Conservation (phyloP, 1,140 invertebrate genomes). For the Polypedilum pembai region DNA sequence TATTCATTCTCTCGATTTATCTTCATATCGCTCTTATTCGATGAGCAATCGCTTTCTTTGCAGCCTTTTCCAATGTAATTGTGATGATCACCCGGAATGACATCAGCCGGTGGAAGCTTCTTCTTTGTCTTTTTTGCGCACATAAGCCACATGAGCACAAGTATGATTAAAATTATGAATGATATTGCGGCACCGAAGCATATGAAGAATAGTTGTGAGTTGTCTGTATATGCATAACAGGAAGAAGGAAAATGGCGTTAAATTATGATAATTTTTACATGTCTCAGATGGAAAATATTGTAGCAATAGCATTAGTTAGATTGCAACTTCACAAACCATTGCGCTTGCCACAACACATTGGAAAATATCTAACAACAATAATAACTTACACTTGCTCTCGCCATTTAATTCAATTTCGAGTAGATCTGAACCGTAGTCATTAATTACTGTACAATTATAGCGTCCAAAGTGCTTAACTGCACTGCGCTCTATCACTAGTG, state of each 20-base stretch:
- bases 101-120: constrained; percentile 29
- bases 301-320: too few species aligned
- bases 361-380: too few species aligned
- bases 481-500: constrained; percentile 74
- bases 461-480: constrained; percentile 78
- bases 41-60: constrained; percentile 20
- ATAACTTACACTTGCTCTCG: constrained; percentile 67
- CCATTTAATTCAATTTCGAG: constrained; percentile 74
- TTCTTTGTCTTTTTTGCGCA: constrained; percentile 24
- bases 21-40: constrained; percentile 29
- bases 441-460: constrained; percentile 91
- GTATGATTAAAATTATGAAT: constrained; percentile 15
- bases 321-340: too few species aligned
- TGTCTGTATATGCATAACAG: neutral
- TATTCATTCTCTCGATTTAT: neutral
- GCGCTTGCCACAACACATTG: too few species aligned
- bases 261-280: neutral
- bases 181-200: constrained; percentile 27
- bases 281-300: too few species aligned
- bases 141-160: constrained; percentile 14
- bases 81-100: constrained; percentile 30
- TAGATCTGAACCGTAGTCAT: constrained; percentile 80
- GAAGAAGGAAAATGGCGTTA: neutral
- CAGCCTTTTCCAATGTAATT: constrained; percentile 10
- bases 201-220: constrained; percentile 22